Conservation (phyloP, 1,140 invertebrate species). For the Diorhabda elongata region DNA sequence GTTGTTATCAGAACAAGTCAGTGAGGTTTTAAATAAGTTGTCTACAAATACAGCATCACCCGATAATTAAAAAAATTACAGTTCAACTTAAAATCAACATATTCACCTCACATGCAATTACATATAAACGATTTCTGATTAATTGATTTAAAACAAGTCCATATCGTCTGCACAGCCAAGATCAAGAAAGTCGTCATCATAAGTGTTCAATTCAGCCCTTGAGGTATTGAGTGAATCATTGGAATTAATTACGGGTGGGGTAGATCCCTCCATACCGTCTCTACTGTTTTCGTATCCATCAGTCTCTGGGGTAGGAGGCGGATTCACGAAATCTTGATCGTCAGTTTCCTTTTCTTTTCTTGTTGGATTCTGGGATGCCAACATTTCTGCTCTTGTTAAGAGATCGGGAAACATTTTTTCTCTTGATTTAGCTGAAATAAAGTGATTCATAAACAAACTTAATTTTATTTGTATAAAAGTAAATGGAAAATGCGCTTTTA, state of each 20-base stretch:
- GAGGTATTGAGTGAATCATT: slow-evolving; percentile 17
- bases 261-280: slow-evolving; percentile 52
- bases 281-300: slow-evolving; percentile 67
- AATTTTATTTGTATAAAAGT: too few relatives aligned
- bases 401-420: slow-evolving; percentile 58
- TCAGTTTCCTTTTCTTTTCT: slow-evolving; percentile 48
- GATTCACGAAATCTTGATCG: slow-evolving; percentile 62
- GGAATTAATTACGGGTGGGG: slow-evolving; percentile 12
- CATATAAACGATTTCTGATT: too few relatives aligned
- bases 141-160: slow-evolving; percentile 60
- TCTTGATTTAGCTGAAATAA: slow-evolving; percentile 32
- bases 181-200: slow-evolving; percentile 68
- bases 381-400: slow-evolving; percentile 55
- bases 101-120: too few relatives aligned
- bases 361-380: slow-evolving; percentile 46
- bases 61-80: too few relatives aligned
- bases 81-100: too few relatives aligned
- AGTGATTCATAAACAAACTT: too few relatives aligned
- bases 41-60: too few relatives aligned
- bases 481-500: too few relatives aligned
- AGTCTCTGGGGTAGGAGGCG: slow-evolving; percentile 72
- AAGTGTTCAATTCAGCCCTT: slow-evolving; percentile 43
- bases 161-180: slow-evolving; percentile 65
- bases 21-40: too few relatives aligned
- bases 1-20: too few relatives aligned